A percentile compares a stretch with the other conserved stretches of the same genome.
Conservation (phyloP, 1,140 invertebrate genomes). For the Lerema accius region DNA sequence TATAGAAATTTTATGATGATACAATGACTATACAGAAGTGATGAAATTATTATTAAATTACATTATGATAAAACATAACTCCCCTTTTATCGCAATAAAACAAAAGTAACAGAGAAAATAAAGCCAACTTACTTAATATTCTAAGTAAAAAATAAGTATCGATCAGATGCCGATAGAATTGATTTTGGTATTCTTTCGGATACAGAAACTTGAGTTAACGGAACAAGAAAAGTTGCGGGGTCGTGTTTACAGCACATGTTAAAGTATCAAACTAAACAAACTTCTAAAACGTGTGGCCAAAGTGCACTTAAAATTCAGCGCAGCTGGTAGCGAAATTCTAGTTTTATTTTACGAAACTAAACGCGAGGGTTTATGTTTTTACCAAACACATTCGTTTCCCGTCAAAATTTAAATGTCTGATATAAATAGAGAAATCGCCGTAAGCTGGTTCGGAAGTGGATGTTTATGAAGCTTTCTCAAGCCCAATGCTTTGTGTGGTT, state of each 20-base stretch:
- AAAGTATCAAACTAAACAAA: constrained; percentile 56
- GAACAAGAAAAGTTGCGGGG: constrained; percentile 28
- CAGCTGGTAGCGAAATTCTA: constrained; percentile 49
- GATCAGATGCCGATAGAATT: no score
- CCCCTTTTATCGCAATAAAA: no score
- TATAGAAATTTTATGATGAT: no score
- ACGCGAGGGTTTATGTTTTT: constrained; percentile 36
- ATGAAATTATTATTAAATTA: no score
- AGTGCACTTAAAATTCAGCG: constrained; percentile 51
- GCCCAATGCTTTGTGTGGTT: neutral
- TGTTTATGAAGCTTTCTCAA: constrained; percentile 20
- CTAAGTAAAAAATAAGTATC: no score
- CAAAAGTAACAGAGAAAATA: no score
- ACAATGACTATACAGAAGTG: no score
- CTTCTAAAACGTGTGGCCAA: constrained; percentile 48
- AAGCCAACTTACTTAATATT: no score
- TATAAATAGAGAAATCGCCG: constrained; percentile 31
- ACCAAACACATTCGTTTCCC: constrained; percentile 35
- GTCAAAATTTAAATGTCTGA: constrained; percentile 32
- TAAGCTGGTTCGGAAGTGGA: constrained; percentile 20
- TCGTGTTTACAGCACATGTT: constrained; percentile 43
- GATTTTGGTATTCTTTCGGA: neutral
- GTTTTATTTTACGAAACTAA: constrained; percentile 52
- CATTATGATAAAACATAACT: no score
- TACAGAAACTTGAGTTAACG: neutral